Evolutionary conservation across 2,113 vertebrate species (phyloP).

Genomic region (Macroglossus sobrinus): DNA sequence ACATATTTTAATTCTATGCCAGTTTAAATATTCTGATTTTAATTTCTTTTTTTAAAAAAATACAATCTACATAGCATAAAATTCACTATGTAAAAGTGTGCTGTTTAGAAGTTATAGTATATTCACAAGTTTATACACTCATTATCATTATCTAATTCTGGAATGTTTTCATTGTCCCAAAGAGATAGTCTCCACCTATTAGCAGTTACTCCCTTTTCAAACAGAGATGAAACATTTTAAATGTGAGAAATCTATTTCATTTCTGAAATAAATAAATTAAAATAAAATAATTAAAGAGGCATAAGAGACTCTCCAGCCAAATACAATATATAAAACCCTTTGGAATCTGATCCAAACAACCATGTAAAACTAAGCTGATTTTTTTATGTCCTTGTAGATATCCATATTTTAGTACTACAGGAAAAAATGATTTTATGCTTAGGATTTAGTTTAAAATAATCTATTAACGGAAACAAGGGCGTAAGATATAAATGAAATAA

Average conservation of each 20-base stretch:
- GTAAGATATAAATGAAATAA: not conserved
- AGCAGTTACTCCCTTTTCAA: not conserved
- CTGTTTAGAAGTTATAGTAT: not conserved
- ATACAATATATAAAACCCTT: not conserved
- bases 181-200: not conserved
- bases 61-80: not conserved
- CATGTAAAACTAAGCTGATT: not conserved
- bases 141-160: not conserved
- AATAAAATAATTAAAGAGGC: not conserved
- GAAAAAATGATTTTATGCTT: not conserved
- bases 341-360: not conserved
- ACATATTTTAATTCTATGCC: not conserved
- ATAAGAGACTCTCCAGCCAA: not conserved
- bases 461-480: not conserved
- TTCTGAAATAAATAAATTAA: not conserved
- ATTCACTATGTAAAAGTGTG: not conserved
- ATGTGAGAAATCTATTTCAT: not conserved
- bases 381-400: not conserved
- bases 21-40: not conserved
- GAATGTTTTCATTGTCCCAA: not conserved
- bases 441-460: not conserved
- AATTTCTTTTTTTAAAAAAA: not conserved
- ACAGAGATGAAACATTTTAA: not conserved
- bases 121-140: not conserved
- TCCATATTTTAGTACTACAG: not conserved